phyloP scores from a whole-genome alignment of 92 coral and sea anemone genomes.

The Zoanthus solanderi region DNA sequence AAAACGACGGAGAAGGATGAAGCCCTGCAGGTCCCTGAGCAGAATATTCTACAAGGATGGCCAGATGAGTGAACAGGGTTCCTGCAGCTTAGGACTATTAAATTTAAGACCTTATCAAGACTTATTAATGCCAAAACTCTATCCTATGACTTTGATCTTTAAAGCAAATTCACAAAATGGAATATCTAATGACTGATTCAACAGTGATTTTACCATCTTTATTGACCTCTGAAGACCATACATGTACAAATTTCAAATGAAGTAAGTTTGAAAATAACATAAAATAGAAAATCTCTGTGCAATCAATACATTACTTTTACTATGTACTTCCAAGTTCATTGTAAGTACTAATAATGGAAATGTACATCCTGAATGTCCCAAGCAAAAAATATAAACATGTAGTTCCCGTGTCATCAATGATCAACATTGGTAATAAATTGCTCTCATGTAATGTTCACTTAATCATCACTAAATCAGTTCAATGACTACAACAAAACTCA shows the following conservation, averaged over 20 bases:
- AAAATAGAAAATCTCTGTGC: neutral
- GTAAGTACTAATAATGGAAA: neutral
- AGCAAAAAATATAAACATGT: neutral
- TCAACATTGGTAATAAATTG: neutral
- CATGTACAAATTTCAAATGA: neutral
- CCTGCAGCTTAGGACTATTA: neutral
- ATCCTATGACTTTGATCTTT: no score
- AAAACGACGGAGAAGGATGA: neutral
- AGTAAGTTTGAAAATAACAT: neutral
- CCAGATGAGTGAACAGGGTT: constrained; percentile 13
- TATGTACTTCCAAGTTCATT: no score
- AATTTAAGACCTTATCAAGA: neutral
- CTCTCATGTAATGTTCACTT: no score
- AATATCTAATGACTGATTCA: no score
- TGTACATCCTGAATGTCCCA: neutral
- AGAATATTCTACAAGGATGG: constrained; percentile 15
- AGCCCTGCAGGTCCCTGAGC: constrained; percentile 7
- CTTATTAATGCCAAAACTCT: neutral
- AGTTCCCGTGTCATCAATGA: neutral
- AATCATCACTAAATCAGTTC: no score
- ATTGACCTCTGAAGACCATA: no score
- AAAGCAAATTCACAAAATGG: no score
- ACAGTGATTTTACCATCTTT: no score
- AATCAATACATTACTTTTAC: neutral
- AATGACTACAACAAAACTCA: no score